These are phyloP conservation scores for Lonchura striata DNA, from an alignment of 2,113 vertebrate genomes.

Conservation along the genomic window DNA sequence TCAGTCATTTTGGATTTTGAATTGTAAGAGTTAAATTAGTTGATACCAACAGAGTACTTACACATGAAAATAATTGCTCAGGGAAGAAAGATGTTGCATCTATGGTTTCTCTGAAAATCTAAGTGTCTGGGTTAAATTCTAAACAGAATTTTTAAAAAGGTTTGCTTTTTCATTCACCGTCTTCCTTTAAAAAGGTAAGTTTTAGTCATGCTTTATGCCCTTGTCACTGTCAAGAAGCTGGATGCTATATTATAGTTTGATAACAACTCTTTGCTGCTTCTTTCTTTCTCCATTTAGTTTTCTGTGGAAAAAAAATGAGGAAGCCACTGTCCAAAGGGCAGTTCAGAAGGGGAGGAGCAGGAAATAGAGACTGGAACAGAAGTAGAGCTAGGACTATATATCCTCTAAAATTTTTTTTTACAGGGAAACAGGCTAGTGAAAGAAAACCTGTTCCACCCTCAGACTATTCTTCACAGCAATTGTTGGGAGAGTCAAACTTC, in stretches of 20 bases:
- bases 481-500: neutral
- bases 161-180: neutral
- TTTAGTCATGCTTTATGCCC: neutral
- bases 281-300: neutral
- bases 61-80: neutral
- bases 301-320: neutral
- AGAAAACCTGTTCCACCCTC: neutral
- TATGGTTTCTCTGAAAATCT: neutral
- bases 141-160: neutral
- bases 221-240: neutral
- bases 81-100: neutral
- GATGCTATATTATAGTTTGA: neutral
- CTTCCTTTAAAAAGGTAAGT: neutral
- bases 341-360: neutral
- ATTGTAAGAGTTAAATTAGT: neutral
- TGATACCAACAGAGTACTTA: neutral
- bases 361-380: neutral
- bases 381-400: neutral
- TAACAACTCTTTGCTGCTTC: neutral
- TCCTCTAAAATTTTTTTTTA: neutral
- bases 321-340: neutral
- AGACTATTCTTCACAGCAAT: neutral
- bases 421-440: neutral
- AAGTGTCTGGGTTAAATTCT: too few species aligned
- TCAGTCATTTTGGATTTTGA: neutral